Conservation (phyloP, 2,113 vertebrate genomes). For the Malaclemys terrapin region DNA sequence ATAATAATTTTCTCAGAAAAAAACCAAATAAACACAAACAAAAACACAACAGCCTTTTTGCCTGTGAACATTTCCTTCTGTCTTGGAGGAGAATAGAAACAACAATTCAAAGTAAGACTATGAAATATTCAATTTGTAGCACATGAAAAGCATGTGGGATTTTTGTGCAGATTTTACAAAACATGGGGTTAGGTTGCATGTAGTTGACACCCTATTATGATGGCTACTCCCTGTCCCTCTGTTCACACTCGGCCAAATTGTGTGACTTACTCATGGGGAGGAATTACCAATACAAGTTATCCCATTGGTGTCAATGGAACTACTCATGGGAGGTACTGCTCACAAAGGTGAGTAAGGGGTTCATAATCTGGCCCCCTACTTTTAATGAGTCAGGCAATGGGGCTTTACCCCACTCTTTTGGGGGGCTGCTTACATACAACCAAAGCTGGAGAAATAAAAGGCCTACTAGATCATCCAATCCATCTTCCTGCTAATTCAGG, state of each 20-base stretch:
- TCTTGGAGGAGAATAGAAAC: conserved; percentile 13
- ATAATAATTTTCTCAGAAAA: conserved; percentile 67
- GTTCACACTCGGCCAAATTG: conserved; percentile 14
- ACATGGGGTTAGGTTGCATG: neutral
- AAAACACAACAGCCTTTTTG: neutral
- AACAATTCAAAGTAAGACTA: neutral
- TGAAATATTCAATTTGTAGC: neutral
- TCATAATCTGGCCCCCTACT: neutral
- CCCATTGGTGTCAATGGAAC: neutral
- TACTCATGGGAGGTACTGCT: neutral
- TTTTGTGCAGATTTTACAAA: neutral
- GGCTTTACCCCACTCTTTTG: neutral
- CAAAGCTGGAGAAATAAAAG: neutral
- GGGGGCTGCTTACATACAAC: neutral
- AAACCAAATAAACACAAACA: neutral
- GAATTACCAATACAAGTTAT: neutral
- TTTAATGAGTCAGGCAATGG: neutral
- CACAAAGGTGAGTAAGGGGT: neutral
- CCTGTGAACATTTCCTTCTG: neutral
- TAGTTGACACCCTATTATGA: neutral
- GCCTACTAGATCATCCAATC: neutral
- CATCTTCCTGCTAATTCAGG: neutral
- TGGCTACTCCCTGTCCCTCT: conserved; percentile 37
- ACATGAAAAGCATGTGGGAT: neutral
- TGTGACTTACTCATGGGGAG: neutral